A percentile compares a stretch with the other conserved stretches of the same genome.
These are phyloP conservation scores for Nephrotoma flavescens DNA, from an alignment of 2,888 invertebrate genomes.

Conservation along the genomic window DNA sequence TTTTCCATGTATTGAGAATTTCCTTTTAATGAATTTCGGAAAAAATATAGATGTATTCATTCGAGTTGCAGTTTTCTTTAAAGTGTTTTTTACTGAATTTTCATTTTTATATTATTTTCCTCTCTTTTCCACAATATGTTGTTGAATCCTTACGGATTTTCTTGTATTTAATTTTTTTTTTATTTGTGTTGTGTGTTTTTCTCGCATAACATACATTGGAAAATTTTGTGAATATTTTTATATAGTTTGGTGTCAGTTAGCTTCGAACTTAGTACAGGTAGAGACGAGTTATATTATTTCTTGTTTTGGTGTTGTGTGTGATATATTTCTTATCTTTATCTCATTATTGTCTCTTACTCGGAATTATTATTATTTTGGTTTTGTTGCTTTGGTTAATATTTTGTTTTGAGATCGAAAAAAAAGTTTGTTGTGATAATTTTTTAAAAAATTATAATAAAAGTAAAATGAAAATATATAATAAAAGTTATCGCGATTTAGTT, in stretches of 20 bases:
- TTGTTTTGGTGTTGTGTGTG: constrained; percentile 5
- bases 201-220: constrained; percentile 17
- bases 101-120: not conserved
- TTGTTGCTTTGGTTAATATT: not conserved
- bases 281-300: constrained; percentile 27
- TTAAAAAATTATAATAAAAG: constrained; percentile 6
- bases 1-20: not conserved
- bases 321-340: not conserved
- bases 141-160: not conserved
- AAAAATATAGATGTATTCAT: not conserved
- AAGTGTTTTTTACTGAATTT: not conserved
- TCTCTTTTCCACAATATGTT: not conserved
- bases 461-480: constrained; percentile 7
- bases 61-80: not conserved
- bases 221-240: constrained; percentile 33
- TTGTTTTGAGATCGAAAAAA: not conserved
- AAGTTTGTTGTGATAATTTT: not conserved
- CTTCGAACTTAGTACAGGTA: constrained; percentile 36
- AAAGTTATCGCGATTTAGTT: constrained; percentile 16
- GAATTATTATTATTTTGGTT: constrained; percentile 7
- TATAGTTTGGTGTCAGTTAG: constrained; percentile 33
- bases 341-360: constrained; percentile 25
- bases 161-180: not conserved
- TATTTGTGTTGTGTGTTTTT: not conserved
- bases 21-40: not conserved